Conservation (phyloP, 2,797 vertebrate species). For the Channa striata region DNA sequence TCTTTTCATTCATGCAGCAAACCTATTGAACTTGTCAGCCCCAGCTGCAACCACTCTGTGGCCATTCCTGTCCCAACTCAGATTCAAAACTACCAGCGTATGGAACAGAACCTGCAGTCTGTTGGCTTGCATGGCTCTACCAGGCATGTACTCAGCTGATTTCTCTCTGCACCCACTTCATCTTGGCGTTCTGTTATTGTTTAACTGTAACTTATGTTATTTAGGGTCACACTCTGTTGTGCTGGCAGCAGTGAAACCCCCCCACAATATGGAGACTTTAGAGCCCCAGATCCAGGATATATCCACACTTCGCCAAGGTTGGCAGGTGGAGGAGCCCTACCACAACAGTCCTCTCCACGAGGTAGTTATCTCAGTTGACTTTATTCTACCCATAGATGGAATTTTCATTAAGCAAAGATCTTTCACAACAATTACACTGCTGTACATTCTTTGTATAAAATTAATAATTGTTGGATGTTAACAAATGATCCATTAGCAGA, state of each 20-base stretch:
- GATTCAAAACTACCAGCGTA: conserved; percentile 93
- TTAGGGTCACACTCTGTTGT: conserved; percentile 82
- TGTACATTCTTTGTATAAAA: background rate
- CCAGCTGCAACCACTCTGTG: conserved; percentile 85
- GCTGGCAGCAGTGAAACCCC: conserved; percentile 82
- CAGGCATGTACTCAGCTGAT: conserved; percentile 77
- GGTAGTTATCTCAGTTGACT: conserved; percentile 75
- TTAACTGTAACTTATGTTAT: conserved; percentile 29
- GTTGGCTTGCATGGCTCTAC: conserved; percentile 80
- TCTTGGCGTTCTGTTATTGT: conserved; percentile 1
- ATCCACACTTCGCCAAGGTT: conserved; percentile 74
- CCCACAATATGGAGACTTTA: conserved; percentile 75
- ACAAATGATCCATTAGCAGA: conserved; percentile 20
- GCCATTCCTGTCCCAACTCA: conserved; percentile 97
- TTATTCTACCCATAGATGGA: background rate
- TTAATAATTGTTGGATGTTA: conserved; percentile 15
- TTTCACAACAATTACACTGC: conserved; percentile 3
- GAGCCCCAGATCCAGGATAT: conserved; percentile 73
- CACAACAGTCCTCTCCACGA: conserved; percentile 86
- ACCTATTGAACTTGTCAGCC: conserved; percentile 76
- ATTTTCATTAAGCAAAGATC: conserved; percentile 12
- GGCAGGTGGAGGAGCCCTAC: conserved; percentile 85
- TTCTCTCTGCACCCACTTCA: background rate
- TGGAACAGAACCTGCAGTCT: conserved; percentile 92
- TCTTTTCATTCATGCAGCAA: conserved; percentile 71